These are phyloP conservation scores for Periophthalmus modestus DNA, from an alignment of 2,113 vertebrate genomes.

Conservation along the genomic window DNA sequence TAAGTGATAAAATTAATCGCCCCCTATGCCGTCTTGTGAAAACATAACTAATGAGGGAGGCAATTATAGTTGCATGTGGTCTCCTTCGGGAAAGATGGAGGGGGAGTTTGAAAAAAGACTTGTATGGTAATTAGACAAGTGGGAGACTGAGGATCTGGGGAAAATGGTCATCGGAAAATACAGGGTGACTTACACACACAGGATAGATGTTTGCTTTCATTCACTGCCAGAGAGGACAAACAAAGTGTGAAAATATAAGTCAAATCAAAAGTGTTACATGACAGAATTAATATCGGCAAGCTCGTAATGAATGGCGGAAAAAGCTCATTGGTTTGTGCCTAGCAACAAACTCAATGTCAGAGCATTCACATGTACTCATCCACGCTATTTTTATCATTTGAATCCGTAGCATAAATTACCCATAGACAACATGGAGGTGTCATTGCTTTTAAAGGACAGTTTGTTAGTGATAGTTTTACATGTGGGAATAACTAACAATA, in stretches of 20 bases:
- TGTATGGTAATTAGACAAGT: slow-evolving; percentile 72
- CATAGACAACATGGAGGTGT: slow-evolving; percentile 76
- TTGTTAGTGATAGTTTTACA: slow-evolving; percentile 36
- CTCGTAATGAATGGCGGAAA: slow-evolving; percentile 39
- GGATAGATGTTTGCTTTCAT: slow-evolving; percentile 56
- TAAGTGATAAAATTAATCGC: slow-evolving; percentile 85
- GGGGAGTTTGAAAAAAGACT: slow-evolving; percentile 71
- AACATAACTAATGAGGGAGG: slow-evolving; percentile 84
- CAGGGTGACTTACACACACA: slow-evolving; percentile 50
- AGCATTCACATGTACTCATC: slow-evolving; percentile 88
- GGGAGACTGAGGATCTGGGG: slow-evolving; percentile 65
- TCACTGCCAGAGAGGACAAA: slow-evolving; percentile 55
- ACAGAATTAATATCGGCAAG: slow-evolving; percentile 16
- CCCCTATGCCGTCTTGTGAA: slow-evolving; percentile 77
- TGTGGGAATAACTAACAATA: slow-evolving; percentile 34
- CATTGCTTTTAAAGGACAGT: slow-evolving; percentile 77
- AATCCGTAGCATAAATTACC: slow-evolving; percentile 69
- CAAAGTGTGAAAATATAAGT: slow-evolving; percentile 51
- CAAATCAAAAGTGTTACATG: slow-evolving; percentile 37
- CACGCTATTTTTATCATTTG: slow-evolving; percentile 87
- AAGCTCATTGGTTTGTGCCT: slow-evolving; percentile 68
- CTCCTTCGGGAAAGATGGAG: slow-evolving; percentile 76
- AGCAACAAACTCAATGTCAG: slow-evolving; percentile 88
- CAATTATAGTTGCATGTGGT: slow-evolving; percentile 83
- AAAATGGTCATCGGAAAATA: slow-evolving; percentile 64